Percentiles rank a stretch among this genome's conserved stretches.
Evolutionary conservation across 2,888 invertebrate genomes (phyloP).

Genomic region (Diadegma fenestrale): DNA sequence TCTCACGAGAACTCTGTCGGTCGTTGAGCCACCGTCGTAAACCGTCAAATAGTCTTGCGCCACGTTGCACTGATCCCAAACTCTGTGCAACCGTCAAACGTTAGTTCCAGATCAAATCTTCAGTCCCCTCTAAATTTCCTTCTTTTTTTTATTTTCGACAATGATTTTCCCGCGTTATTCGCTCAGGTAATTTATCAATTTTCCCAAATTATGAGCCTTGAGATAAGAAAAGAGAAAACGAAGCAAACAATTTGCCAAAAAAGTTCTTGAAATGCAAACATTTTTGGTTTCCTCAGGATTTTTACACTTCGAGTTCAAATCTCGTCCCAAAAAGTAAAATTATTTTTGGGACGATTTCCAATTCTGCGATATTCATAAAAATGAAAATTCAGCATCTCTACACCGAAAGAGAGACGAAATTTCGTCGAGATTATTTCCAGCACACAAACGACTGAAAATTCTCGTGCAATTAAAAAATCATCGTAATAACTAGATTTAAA

Average conservation of each 20-base stretch:
- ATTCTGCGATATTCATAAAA: not conserved
- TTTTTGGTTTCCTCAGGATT: not conserved
- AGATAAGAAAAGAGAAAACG: too few species aligned
- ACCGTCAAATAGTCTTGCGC: slow-evolving; percentile 93
- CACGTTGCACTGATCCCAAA: slow-evolving; percentile 93
- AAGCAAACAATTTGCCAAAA: not conserved
- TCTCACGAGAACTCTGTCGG: slow-evolving; percentile 91
- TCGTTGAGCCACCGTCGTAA: slow-evolving; percentile 91
- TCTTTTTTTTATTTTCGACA: not conserved
- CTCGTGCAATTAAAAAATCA: not conserved
- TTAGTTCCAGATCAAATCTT: not conserved
- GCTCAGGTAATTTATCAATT: not conserved
- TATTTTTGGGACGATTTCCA: not conserved
- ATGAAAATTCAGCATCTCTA: not conserved
- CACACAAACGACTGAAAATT: not conserved
- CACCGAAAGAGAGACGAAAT: not conserved
- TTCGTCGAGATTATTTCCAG: not conserved
- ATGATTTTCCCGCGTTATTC: not conserved
- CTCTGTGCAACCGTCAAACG: slow-evolving; percentile 84
- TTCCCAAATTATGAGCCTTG: too few species aligned
- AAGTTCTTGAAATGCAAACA: not conserved
- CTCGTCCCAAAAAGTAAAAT: too few species aligned
- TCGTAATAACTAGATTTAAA: not conserved
- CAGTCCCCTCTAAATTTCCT: not conserved
- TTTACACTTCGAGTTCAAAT: not conserved